Evolutionary conservation across 2,888 invertebrate species (phyloP), one percentile per base, ranked within the genome.

Genomic region (Onthophagus sagittarius): DNA sequence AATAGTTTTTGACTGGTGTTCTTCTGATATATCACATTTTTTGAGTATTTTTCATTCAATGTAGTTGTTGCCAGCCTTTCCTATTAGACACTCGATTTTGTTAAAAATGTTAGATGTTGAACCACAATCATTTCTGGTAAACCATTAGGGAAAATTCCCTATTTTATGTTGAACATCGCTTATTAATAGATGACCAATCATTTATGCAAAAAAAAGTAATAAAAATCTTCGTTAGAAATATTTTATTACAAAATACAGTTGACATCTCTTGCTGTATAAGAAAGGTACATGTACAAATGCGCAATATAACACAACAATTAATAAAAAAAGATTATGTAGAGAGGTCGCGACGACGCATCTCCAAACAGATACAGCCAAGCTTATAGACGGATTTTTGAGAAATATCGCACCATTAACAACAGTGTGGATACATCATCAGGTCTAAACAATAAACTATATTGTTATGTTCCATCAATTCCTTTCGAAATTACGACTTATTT

Each of bases 201-300:
- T 53, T 53, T 4, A 53, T 53, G 39, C 6, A 9, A 63, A 13
- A 63, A 1, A 63, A 63, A 15, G 15, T 1, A 23, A 62, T 31
- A 15, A 62, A 23, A 62, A 4, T 62, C 2, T 71, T 31, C 71
- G 71, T 71, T 71, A 75, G 71, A 76, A 74, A 77, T 75, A 72
- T 74, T 79, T 78, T 77, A 76, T 78, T 78, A 77, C 72, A 79
- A 78, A 79, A 78, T 79, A 79, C 79, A 78, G 77, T 77, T 77
- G 74, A 72, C 39, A 11, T 76, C 78, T 78, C 77, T 74, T 77
- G 78, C 77, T 78, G 75, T 76, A 71, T 75, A 73, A 76, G 77
- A 73, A 74, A 76, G 74, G 73, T 76, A 75, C 75, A 77, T 73
- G 63, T 74, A 72, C 70, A 72, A 72, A 74, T 70, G 71, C 64